Evolutionary conservation across 2,888 invertebrate genomes (phyloP), one percentile per base, ranked within the genome.

Genomic region (Tribolium freemani): DNA sequence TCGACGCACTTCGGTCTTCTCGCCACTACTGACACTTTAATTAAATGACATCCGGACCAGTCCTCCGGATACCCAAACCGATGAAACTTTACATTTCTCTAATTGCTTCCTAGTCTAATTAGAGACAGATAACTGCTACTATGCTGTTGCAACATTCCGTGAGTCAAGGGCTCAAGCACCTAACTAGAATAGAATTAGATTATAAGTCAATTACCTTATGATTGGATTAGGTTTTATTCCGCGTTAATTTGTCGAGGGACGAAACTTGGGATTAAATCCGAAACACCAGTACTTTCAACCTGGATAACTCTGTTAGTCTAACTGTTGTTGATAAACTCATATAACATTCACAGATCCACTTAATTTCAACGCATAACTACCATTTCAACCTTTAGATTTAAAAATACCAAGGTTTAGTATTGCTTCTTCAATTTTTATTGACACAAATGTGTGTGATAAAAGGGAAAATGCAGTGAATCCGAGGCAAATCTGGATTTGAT

Each of bases 1-100:
- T 66, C 69, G 67, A 75, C 67, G 64, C 53, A 71, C 61, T 75
- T 64, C 70, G 70, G 66, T 64, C 66, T 69, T 67, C 71, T 72
- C 72, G 64, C 70, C 70, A 68, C 51, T 66, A 74, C 50, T 72
- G 74, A 74, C 74, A 76, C 75, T 76, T 76, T 72, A 76, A 76
- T 76, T 76, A 74, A 76, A 74, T 69, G 71, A 74, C 68, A 69
- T 72, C 71, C 75, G 69, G 64, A 60, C 54, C 50, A 53, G 71
- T 67, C 51, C 60, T 67, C 61, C 69, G 60, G 69, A 69, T 69
- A 61, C 69, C 69, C 69, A 44, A 66, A 57, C 57, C 67, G 67
- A 67, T 67, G 73, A 70, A 73, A 73, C 69, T 73, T 73, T 73
- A 60, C 73, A 70, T 73, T 66, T 70, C 73, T 73, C 66, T 73